Evolutionary conservation across 2,797 vertebrate species (phyloP).

Genomic region (Diceros bicornis): DNA sequence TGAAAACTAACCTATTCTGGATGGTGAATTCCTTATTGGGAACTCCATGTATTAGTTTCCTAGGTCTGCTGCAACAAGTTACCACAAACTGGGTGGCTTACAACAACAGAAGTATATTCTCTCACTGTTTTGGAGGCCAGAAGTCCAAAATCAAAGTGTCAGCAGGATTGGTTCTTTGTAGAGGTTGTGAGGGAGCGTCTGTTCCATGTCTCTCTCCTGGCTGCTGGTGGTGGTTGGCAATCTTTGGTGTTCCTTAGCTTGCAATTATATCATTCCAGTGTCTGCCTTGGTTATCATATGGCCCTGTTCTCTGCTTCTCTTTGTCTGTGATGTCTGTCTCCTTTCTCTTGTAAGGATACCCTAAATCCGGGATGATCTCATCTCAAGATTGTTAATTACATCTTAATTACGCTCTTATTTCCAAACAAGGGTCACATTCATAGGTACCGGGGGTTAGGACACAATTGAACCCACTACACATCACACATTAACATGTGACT

Average conservation of each 20-base stretch:
- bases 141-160: too few relatives aligned
- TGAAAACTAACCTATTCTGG: neutral
- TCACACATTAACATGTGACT: neutral
- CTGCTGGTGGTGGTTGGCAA: neutral
- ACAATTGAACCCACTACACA: neutral
- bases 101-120: too few relatives aligned
- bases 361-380: neutral
- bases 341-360: neutral
- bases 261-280: neutral
- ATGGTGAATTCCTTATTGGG: neutral
- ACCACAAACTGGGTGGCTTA: too few relatives aligned
- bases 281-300: neutral
- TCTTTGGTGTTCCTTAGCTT: neutral
- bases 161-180: too few relatives aligned
- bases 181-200: too few relatives aligned
- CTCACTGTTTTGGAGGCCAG: too few relatives aligned
- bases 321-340: neutral
- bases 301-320: neutral
- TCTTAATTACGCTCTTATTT: neutral
- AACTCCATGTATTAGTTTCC: neutral
- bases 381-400: neutral
- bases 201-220: too few relatives aligned
- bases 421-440: neutral
- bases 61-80: neutral
- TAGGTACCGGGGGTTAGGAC: neutral